Percentiles rank a stretch among this genome's conserved stretches.
phyloP scores from a whole-genome alignment of 2,113 vertebrate genomes.

The Clarias batrachus region DNA sequence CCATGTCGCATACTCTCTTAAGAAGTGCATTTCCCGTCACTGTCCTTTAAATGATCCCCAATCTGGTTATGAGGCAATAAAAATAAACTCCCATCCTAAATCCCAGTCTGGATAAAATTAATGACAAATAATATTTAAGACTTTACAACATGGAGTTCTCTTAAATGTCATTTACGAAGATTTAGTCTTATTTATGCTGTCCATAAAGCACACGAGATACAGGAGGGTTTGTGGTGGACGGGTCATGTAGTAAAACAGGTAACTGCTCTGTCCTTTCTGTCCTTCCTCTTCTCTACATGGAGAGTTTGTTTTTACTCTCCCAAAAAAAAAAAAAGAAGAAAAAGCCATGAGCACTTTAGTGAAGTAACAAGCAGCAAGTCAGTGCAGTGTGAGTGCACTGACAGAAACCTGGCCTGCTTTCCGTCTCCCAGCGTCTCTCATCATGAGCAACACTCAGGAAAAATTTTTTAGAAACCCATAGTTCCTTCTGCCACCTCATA shows the following conservation, averaged over 20 bases:
- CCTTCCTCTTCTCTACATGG: neutral
- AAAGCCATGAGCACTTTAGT: neutral
- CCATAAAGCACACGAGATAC: neutral
- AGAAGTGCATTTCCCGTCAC: neutral
- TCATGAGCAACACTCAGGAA: neutral
- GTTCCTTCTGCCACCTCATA: neutral
- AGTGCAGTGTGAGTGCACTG: conserved; percentile 16
- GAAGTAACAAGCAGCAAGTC: conserved; percentile 16
- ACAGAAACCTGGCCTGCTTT: conserved; percentile 2
- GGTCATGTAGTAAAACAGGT: neutral
- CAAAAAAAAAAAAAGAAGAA: neutral
- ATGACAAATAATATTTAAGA: neutral
- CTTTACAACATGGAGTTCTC: neutral
- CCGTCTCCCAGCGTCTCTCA: conserved; percentile 1
- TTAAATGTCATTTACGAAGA: neutral
- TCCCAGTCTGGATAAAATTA: neutral
- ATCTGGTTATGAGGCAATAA: neutral
- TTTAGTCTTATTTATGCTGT: neutral
- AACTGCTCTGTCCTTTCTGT: neutral
- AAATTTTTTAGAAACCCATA: neutral
- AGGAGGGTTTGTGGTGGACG: neutral
- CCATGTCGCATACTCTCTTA: neutral
- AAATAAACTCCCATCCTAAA: neutral
- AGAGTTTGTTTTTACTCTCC: neutral
- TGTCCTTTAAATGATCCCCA: neutral